Evolutionary conservation across 2,113 vertebrate genomes (phyloP), one percentile per base, ranked within the genome.

Genomic region (Sciurus niger): DNA sequence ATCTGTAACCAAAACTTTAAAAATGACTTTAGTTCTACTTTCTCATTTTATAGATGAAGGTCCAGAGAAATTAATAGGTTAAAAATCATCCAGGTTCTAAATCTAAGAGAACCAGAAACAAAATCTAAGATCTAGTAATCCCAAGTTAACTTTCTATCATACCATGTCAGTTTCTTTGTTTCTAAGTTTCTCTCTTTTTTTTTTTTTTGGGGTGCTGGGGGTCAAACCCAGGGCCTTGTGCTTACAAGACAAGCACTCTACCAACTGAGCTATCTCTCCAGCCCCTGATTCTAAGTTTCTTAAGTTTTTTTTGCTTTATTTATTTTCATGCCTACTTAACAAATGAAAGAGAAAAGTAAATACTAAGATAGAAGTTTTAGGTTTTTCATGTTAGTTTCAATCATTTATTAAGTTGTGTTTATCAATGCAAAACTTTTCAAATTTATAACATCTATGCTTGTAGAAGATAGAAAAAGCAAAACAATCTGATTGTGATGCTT

Each of bases 261-360:
- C 40, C 40, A 40, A 40, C 40, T 40, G 40, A 40, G 40, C 40
- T 40, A 40, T 40, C 40, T 40, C 40, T 4, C 40, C 40, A 40
- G 40, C 40, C 40, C 40, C 40, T 65, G 13, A 72, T 93, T 82
- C 40, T 89, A 70, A 37, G 6, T 53, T 93, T 84, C 55, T 83
- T 96, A 48, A 78, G 37, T 3, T 40, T 58, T 22, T 55, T 94
- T 74, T 78, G 30, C 14, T 88, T 77, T 80, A 51, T 93, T 88
- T 90, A 55, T 53, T 89, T 94, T 89, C 70, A 89, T 51, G 25
- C 4, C 51, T 55, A 89, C 17, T 96, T 78, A 95, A 90, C 65
- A 92, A 93, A 84, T 40, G 25, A 95, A 30, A 87, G 89, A 53
- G 25, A 70, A 63, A 73, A 93, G 20, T 51, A 70, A 95, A 74